A percentile compares a stretch with the other conserved stretches of the same genome.
phyloP scores from a whole-genome alignment of 2,888 invertebrate species.

The Odontothrips loti region DNA sequence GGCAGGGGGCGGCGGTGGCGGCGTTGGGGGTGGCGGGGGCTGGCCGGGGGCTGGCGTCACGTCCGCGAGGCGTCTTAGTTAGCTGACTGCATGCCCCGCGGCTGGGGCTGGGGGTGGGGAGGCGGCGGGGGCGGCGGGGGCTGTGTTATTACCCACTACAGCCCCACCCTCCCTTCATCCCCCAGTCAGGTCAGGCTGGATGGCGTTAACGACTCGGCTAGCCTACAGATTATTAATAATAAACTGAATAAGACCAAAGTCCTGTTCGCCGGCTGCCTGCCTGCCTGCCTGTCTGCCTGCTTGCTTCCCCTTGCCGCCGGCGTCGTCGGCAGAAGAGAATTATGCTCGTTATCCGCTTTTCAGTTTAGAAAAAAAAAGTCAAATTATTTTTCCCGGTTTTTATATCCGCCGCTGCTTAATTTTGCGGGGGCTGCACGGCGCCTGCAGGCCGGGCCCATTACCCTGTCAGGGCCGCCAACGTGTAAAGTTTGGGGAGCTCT shows the following conservation, averaged over 20 bases:
- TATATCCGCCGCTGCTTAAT: not conserved
- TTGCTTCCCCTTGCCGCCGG: not conserved
- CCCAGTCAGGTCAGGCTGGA: not conserved
- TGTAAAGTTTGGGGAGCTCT: too few species aligned
- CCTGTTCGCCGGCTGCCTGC: not conserved
- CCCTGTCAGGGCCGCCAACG: too few species aligned
- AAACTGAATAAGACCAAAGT: slow-evolving; percentile 12
- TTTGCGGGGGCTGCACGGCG: not conserved
- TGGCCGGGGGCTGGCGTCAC: not conserved
- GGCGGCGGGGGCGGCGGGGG: slow-evolving; percentile 31
- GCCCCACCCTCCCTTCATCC: not conserved
- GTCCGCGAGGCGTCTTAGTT: not conserved
- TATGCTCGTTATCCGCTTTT: not conserved
- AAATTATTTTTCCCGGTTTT: not conserved
- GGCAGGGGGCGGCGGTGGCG: not conserved
- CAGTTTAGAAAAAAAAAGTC: not conserved
- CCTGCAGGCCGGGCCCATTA: too few species aligned
- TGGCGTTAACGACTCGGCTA: slow-evolving; percentile 16
- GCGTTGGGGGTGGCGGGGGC: not conserved
- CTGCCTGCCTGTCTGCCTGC: not conserved
- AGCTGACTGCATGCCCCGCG: slow-evolving; percentile 9
- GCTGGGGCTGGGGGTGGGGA: too few species aligned
- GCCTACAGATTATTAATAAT: slow-evolving; percentile 15
- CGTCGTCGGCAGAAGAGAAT: not conserved
- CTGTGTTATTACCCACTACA: slow-evolving; percentile 28